Base-by-base conservation (phyloP, 2,797 vertebrate species). In the Phrynocephalus forsythii region DNA sequence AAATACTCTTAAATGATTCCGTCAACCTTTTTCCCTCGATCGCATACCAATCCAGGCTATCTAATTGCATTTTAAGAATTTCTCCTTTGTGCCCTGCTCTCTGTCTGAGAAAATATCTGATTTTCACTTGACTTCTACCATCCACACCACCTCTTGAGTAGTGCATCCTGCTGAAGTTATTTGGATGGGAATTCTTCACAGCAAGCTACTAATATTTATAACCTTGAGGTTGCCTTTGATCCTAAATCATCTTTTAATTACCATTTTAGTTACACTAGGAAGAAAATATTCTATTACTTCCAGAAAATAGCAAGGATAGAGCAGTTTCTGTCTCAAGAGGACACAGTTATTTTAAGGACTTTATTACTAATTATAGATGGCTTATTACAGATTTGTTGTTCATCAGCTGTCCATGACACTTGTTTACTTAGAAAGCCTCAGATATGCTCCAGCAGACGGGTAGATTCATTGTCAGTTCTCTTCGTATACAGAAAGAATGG, bases 181-280 rank as follows among this genome's bases (percentile, higher is more conserved):
- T 90, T 92, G 89, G 15, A 73, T 7, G 0, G 87, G 73, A 90
- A 82, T 52, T 79, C 56, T 95, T 94, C 88, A 89, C 87, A 94
- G 89, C 48, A 79, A 91, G 71, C 87, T 88, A 92, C 93, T 93
- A 94, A 92, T 87, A 94, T 94, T 95, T 95, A 94, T 94, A 95
- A 96, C 91, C 93, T 95, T 94, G 90, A 94, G 88, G 48, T 93
- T 95, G 90, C 87, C 94, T 96, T 96, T 96, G 94, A 94, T 95
- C 89, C 90, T 94, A 94, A 95, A 96, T 95, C 89, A 95, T 90
- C 90, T 95, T 96, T 96, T 94, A 96, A 94, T 96, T 97, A 93
- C 86, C 60, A 87, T 91, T 93, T 94, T 94, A 94, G 94, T 94
- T 96, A 92, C 82, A 88, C 0, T 90, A 85, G 89, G 77, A 72